These are phyloP conservation scores for Albula glossodonta DNA, from an alignment of 2,113 vertebrate species.

Conservation along the genomic window DNA sequence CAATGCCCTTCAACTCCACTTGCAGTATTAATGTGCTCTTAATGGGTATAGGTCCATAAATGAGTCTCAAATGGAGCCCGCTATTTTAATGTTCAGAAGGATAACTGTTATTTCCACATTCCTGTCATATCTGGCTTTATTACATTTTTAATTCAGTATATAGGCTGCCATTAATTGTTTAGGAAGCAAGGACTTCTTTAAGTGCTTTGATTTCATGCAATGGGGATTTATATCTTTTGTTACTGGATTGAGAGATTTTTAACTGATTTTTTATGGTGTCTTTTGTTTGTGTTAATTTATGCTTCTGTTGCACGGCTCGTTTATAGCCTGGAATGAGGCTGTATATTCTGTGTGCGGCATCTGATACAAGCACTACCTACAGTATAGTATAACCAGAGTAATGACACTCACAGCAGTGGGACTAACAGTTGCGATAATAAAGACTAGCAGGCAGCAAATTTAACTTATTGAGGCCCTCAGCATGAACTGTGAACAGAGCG, in stretches of 20 bases:
- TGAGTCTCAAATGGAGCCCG: conserved; percentile 68
- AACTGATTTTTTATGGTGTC: conserved; percentile 41
- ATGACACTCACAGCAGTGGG: too few species aligned
- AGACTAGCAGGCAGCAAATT: too few species aligned
- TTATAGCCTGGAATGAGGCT: background rate
- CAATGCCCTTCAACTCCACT: conserved; percentile 72
- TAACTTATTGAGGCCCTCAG: too few species aligned
- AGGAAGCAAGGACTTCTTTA: conserved; percentile 64
- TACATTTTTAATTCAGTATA: conserved; percentile 68
- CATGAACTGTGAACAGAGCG: background rate
- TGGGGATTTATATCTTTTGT: conserved; percentile 44
- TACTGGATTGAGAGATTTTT: conserved; percentile 37
- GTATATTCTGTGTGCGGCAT: background rate
- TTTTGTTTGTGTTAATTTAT: conserved; percentile 7
- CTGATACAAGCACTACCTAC: background rate
- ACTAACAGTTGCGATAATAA: too few species aligned
- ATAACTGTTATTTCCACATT: conserved; percentile 67
- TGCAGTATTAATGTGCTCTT: conserved; percentile 73
- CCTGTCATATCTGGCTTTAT: conserved; percentile 59
- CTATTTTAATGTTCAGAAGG: conserved; percentile 65
- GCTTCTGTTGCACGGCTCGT: background rate
- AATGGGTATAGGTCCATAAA: conserved; percentile 69
- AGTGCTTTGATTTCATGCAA: conserved; percentile 48
- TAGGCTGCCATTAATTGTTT: conserved; percentile 70
- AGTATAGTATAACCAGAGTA: background rate